Base-by-base conservation (phyloP, 2,113 vertebrate species). In the Myxocyprinus asiaticus region DNA sequence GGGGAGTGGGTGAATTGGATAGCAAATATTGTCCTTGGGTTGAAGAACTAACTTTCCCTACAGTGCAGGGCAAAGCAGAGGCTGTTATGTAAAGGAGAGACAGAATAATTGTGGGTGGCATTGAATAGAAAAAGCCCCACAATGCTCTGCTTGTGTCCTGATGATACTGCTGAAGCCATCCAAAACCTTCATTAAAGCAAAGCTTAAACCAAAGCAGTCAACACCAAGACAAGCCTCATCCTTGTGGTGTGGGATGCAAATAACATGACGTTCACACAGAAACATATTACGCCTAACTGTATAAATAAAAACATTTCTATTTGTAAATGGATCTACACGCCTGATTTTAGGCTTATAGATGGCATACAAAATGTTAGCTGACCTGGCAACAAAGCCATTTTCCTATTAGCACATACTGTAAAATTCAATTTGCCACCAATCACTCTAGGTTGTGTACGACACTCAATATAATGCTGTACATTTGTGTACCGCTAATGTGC, bases 181-280 rank as follows among this genome's bases (percentile, higher is more conserved):
- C 33, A 33, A 79, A 72, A 44, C 33, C 62, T 67, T 77, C 43
- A 80, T 83, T 77, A 75, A 76, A 17, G 55, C 1, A 71, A 67
- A 66, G 33, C 72, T 71, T 59, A 43, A 76, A 69, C 56, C 51
- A 68, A 59, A 83, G 65, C 7, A 48, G 63, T 47, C 67, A 55
- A 33, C 22, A 33, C 22, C 22, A 33, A 33, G 22, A 3, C 22
- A 33, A 33, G 22, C 22, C 22, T 33, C 22, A 33, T 33, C 22
- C 22, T 33, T 33, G 22, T 33, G 22, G 22, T 33, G 22, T 33
- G 22, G 22, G 22, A 33, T 33, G 3, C 22, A 33, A 33, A 33
- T 33, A 33, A 33, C 22, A 33, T 33, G 22, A 33, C 22, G 3
- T 33, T 33, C 22, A 33, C 22, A 33, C 22, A 33, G 47, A 48